Conservation (phyloP, 2,888 invertebrate species). For the Troides oblongomaculatus region DNA sequence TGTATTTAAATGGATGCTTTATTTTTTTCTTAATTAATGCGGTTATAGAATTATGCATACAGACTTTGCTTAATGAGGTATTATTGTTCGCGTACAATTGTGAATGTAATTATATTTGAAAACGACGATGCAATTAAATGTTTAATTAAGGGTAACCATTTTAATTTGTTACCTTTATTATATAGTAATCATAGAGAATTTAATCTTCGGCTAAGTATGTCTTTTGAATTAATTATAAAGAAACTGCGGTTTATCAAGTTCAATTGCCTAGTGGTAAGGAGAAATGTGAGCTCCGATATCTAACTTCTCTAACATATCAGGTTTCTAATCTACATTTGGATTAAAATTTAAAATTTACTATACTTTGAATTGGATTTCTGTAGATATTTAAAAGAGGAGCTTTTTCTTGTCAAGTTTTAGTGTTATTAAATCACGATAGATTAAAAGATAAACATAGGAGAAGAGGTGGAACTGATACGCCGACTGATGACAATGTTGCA, state of each 20-base stretch:
- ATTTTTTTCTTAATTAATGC: conserved; percentile 21
- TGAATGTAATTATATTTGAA: conserved; percentile 6
- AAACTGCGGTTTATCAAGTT: neutral
- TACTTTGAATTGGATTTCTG: too few relatives aligned
- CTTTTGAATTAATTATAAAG: neutral
- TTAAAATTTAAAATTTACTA: too few relatives aligned
- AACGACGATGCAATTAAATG: neutral
- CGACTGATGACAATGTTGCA: too few relatives aligned
- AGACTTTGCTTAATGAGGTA: conserved; percentile 17
- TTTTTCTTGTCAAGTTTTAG: too few relatives aligned
- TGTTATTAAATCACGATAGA: too few relatives aligned
- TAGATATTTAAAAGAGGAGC: too few relatives aligned
- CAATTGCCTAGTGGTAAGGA: neutral
- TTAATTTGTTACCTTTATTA: neutral
- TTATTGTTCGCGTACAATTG: conserved; percentile 13
- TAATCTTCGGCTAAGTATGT: neutral
- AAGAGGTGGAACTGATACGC: too few relatives aligned
- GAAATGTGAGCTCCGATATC: too few relatives aligned
- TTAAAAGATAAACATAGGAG: too few relatives aligned
- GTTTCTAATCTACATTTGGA: too few relatives aligned
- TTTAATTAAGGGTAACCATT: conserved; percentile 1
- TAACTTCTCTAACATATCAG: too few relatives aligned
- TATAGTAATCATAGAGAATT: neutral
- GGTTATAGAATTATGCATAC: conserved; percentile 20
- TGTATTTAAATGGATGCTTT: conserved; percentile 15